A percentile compares a stretch with the other conserved stretches of the same genome.
phyloP scores from a whole-genome alignment of 2,113 vertebrate genomes.

The Nycticorax nycticorax region DNA sequence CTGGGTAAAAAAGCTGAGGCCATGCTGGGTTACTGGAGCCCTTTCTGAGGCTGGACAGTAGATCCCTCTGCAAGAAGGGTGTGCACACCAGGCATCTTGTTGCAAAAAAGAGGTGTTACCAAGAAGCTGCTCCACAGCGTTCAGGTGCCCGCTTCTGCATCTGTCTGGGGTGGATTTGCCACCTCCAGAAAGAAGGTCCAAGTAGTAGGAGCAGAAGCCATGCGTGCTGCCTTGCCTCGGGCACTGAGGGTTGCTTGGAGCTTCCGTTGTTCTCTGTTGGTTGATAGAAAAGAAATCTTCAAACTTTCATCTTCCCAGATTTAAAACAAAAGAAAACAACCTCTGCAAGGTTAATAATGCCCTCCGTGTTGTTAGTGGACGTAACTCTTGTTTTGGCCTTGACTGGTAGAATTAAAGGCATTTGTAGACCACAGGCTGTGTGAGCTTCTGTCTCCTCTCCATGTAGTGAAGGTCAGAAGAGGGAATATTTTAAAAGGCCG shows the following conservation, averaged over 20 bases:
- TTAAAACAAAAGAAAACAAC: not conserved
- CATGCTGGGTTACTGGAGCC: accelerated
- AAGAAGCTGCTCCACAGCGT: not conserved
- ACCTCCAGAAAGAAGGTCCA: not conserved
- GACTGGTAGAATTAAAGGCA: not conserved
- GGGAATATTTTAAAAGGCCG: not conserved
- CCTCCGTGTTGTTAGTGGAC: not conserved
- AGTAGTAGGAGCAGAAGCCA: not conserved
- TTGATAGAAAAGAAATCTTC: not conserved
- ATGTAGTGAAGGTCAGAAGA: not conserved
- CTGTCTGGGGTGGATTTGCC: not conserved
- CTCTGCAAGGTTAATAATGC: not conserved
- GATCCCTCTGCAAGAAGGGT: not conserved
- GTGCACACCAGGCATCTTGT: accelerated
- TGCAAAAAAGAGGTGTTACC: not conserved
- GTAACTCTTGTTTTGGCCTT: not conserved
- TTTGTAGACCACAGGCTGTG: not conserved
- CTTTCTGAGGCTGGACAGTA: not conserved
- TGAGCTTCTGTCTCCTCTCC: not conserved
- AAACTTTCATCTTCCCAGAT: not conserved
- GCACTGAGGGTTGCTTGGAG: not conserved
- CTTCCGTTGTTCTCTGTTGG: not conserved
- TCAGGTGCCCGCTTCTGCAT: accelerated
- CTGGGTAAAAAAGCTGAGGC: not conserved
- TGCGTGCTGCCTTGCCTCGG: not conserved